Base-by-base conservation (phyloP, 2,888 invertebrate genomes). In the Andrena marginata region DNA sequence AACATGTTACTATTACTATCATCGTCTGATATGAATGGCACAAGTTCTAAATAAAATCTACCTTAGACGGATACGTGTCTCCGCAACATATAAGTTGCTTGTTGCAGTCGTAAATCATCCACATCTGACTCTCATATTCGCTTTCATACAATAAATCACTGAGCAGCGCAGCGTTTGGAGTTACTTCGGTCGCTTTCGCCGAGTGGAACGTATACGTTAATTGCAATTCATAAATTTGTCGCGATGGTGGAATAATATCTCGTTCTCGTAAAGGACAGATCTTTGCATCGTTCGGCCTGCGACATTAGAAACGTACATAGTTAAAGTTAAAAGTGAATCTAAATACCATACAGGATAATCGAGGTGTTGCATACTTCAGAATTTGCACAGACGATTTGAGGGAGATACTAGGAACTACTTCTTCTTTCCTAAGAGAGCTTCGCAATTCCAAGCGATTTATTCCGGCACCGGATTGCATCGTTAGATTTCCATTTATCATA, bases 91-190 rank as follows among this genome's bases (percentile, higher is more conserved):
- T 94, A 76, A 97, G 95, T 92, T 98, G 97, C 94, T 99, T 99
- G 94, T 98, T 98, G 77, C 95, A 94, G 94, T 99, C 98, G 95
- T 97, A 99, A 82, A 99, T 92, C 97, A 99, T 98, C 99, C 99
- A 99, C 94, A 99, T 95, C 94, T 99, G 99, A 7, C 98, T 97
- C 94, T 99, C 99, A 93, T 97, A 98, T 94, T 99, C 99, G 0
- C 97, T 97, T 94, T 99, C 99, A 94, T 99, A 99, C 56, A 99
- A 95, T 92, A 98, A 95, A 91, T 98, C 97, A 93, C 97, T 97
- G 51, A 99, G 95, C 77, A 98, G 92, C 0, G 98, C 96, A 80
- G 97, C 96, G 91, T 97, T 97, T 0, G 98, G 96, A 0, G 97
- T 95, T 60, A 98, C 96, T 94, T 99, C 99, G 2, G 97, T 97